Base-by-base conservation (phyloP, 2,113 vertebrate species). In the Miniopterus natalensis region DNA sequence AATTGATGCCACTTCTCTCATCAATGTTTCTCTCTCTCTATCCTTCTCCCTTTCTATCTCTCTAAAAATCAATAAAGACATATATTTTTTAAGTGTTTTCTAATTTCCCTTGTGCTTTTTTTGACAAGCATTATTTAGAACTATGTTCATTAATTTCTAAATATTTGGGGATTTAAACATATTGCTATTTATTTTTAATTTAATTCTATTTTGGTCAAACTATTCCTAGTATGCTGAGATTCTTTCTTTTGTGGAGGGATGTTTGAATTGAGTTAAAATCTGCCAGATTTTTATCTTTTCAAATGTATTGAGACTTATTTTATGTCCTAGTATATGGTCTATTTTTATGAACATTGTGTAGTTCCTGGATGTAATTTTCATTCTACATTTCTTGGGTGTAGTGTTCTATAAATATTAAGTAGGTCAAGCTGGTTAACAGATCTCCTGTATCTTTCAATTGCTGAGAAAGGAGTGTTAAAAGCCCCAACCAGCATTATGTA, bases 321-420 rank as follows among this genome's bases (percentile, higher is more conserved):
- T 73, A 81, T 49, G 21, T 94, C 47, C 70, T 68, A 85, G 49
- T 27, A 57, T 74, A 36, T 55, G 63, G 42, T 47, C 83, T 84
- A 74, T 68, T 47, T 88, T 85, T 92, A 51, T 77, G 66, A 88
- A 65, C 57, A 88, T 57, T 87, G 66, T 88, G n/a, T 7, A 71
- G 51, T 92, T 92, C 27, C 85, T 80, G 17, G 29, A 27, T 36
- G 0, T 94, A 61, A 42, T 87, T 83, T 77, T 77, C 71, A 78
- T 83, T 83, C 15, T 91, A 25, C 27, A 45, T 4, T 90, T 87
- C 74, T 84, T 90, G 4, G 74, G 14, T 80, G 40, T 84, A 91
- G 77, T 70, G 15, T 73, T 88, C 78, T 93, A 61, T 88, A 96
- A 90, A 81, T 68, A 31, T 94, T 86, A 96, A 95, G 75, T 95